Evolutionary conservation across 2,888 invertebrate genomes (phyloP), one percentile per base, ranked within the genome.

Genomic region (Saturnia japonica): DNA sequence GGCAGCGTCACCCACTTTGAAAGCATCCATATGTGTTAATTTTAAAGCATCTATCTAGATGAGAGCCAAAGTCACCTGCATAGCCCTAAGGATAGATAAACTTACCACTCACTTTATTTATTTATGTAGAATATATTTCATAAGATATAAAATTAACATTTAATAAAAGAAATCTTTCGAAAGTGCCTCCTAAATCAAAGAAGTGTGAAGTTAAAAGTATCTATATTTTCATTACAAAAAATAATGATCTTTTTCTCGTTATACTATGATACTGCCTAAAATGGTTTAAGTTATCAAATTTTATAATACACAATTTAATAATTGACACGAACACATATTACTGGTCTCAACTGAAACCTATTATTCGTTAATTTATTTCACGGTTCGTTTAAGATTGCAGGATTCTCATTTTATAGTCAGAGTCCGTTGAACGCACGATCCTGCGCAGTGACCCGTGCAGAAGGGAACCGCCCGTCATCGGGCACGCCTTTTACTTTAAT

Each of bases 371-470:
- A 69, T 64, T 67, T 54, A 47, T 54, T 70, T 66, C 66, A 51
- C 67, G 67, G 67, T 67, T 42, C 54, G 42, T 40, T 64, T 40
- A 40, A 19, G 40, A 25, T 54, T 66, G 70, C 66, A 70, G 66
- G 70, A 54, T 54, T 64, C 64, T 64, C 19, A 64, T 42, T 51
- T 25, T 66, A 70, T 67, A 54, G 51, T 43, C 54, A 28, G 51
- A 79, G 76, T 81, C 78, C 81, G 71, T 68, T 68, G 68, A 85
- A 85, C 86, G 84, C 85, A 81, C 82, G 79, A 77, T 81, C 79
- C 79, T 83, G 82, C 75, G 81, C 87, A 85, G 80, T 86, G 86
- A 83, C 82, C 85, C 86, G 84, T 71, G 78, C 78, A 79, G 80
- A 76, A 80, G 81, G 83, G 82, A 86, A 85, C 81, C 80, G 82